phyloP scores from a whole-genome alignment of 2,113 vertebrate species.

The Lutjanus erythropterus region DNA sequence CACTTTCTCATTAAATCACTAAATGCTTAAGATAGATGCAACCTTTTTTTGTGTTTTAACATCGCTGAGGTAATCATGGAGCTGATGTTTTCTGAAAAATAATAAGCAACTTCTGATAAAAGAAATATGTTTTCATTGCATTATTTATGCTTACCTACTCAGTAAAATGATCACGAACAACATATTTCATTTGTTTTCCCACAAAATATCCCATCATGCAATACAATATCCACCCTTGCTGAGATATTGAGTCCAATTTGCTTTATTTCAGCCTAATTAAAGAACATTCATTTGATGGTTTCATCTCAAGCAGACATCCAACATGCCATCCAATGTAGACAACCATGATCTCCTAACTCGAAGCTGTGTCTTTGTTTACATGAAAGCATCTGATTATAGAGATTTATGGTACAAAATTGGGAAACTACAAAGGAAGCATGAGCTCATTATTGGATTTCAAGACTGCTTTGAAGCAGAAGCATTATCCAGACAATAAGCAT shows the following conservation, averaged over 20 bases:
- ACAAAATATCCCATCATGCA: neutral
- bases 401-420: slow-evolving; percentile 15
- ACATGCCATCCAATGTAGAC: neutral
- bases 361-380: neutral
- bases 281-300: neutral
- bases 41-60: too few relatives aligned
- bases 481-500: slow-evolving; percentile 48
- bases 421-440: slow-evolving; percentile 9
- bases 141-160: too few relatives aligned
- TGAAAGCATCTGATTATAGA: neutral
- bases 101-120: too few relatives aligned
- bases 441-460: slow-evolving; percentile 44
- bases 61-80: too few relatives aligned
- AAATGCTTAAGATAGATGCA: too few relatives aligned
- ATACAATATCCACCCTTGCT: neutral
- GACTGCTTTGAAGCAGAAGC: slow-evolving; percentile 47
- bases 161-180: neutral
- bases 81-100: too few relatives aligned
- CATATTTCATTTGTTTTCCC: neutral
- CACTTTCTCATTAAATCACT: too few relatives aligned
- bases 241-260: neutral
- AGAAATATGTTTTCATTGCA: too few relatives aligned
- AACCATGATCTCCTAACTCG: neutral
- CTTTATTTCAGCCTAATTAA: neutral
- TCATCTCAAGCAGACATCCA: neutral